phyloP scores from a whole-genome alignment of 1,140 invertebrate genomes.

The Drosophila ambigua region DNA sequence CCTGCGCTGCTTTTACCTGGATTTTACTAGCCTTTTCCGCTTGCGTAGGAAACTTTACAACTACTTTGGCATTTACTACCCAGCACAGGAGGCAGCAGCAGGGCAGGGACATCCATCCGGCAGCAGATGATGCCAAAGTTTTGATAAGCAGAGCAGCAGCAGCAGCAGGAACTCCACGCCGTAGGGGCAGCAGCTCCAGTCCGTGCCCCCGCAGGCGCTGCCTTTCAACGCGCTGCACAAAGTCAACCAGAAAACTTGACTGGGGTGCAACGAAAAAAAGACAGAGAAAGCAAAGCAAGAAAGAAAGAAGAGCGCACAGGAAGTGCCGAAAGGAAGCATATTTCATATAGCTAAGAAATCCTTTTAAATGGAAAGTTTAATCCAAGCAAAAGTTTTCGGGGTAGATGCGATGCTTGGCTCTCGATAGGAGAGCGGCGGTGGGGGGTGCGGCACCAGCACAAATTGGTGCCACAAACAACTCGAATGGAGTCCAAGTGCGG shows the following conservation, averaged over 20 bases:
- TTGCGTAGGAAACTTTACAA: constrained; percentile 76
- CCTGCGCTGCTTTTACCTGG: constrained; percentile 9
- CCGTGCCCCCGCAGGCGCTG: constrained; percentile 1
- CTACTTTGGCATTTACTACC: constrained; percentile 80
- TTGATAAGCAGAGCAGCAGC: constrained; percentile 68
- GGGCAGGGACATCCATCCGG: background rate
- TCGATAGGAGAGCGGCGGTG: constrained; percentile 55
- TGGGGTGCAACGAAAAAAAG: constrained; percentile 19
- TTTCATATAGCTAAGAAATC: constrained; percentile 78
- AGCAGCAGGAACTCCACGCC: background rate
- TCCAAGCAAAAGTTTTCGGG: constrained; percentile 51
- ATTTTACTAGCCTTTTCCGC: constrained; percentile 79
- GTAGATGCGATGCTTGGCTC: constrained; percentile 50
- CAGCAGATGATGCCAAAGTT: constrained; percentile 69
- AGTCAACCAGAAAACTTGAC: constrained; percentile 79
- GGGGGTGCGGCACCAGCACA: constrained; percentile 51
- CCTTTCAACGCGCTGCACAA: constrained; percentile 65
- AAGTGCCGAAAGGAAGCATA: constrained; percentile 77
- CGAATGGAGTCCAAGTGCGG: constrained; percentile 22
- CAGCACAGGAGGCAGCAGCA: constrained; percentile 43
- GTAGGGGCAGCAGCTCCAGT: background rate
- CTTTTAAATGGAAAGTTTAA: constrained; percentile 80
- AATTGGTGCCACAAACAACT: constrained; percentile 57
- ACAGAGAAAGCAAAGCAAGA: background rate
- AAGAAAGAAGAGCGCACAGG: constrained; percentile 32